A percentile compares a stretch with the other conserved stretches of the same genome.
Evolutionary conservation across 2,888 invertebrate genomes (phyloP).

Genomic region (Sminthurides aquaticus): DNA sequence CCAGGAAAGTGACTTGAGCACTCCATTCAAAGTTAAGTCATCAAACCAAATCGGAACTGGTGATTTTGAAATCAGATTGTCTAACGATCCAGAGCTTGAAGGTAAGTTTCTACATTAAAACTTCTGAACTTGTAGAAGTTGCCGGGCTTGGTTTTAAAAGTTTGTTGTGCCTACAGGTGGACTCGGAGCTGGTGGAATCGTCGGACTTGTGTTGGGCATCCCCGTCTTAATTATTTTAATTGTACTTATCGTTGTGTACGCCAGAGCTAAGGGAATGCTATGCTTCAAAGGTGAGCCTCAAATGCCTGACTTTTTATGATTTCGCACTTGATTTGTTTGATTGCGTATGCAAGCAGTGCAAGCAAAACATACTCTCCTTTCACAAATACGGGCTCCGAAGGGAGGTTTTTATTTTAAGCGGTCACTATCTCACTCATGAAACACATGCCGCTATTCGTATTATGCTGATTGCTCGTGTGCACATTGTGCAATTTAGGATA

Average conservation of each 20-base stretch:
- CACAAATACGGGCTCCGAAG: neutral
- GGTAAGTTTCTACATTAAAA: conserved; percentile 3
- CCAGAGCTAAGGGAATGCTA: conserved; percentile 42
- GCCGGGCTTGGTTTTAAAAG: neutral
- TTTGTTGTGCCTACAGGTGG: conserved; percentile 28
- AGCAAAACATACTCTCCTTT: conserved; percentile 15
- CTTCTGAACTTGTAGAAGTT: neutral
- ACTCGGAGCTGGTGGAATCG: conserved; percentile 40
- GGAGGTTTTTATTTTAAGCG: neutral
- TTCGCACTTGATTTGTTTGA: conserved; percentile 23
- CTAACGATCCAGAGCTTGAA: conserved; percentile 22
- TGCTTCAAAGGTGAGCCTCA: conserved; percentile 43
- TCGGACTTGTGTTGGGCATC: conserved; percentile 41
- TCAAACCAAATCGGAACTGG: conserved; percentile 30
- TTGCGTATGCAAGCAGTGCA: conserved; percentile 18
- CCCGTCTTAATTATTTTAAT: conserved; percentile 40
- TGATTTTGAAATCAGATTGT: conserved; percentile 30
- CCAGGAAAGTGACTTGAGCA: conserved; percentile 37
- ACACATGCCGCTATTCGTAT: neutral
- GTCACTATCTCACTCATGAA: neutral
- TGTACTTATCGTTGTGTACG: conserved; percentile 42
- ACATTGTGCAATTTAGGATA: too few relatives aligned
- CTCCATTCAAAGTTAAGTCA: conserved; percentile 28
- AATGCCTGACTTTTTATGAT: conserved; percentile 41
- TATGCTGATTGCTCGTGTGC: neutral